These are phyloP conservation scores for Falco berigora DNA, from an alignment of 2,797 vertebrate genomes.

Conservation along the genomic window DNA sequence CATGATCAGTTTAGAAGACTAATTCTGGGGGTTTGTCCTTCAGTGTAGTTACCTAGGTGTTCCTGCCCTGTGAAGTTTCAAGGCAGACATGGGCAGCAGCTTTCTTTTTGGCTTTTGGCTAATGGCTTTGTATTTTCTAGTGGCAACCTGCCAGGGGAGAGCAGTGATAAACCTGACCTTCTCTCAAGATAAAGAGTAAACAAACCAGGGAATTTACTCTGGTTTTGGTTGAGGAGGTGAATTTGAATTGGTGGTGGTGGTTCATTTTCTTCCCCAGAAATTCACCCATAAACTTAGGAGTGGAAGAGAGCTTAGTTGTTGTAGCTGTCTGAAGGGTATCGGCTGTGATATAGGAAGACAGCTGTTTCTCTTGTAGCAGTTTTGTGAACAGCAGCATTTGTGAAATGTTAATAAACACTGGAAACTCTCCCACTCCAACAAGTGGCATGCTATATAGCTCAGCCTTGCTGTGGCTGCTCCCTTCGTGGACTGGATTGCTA, in stretches of 20 bases:
- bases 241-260: background rate
- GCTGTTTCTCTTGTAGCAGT: background rate
- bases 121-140: background rate
- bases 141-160: background rate
- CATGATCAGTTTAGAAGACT: background rate
- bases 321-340: background rate
- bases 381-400: background rate
- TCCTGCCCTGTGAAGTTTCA: background rate
- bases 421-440: background rate
- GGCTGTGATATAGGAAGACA: background rate
- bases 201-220: background rate
- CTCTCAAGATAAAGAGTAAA: background rate
- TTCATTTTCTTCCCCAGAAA: background rate
- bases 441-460: background rate
- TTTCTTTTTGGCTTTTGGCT: background rate
- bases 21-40: background rate
- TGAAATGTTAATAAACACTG: background rate
- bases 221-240: background rate
- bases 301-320: background rate
- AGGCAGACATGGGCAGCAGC: rapidly evolving
- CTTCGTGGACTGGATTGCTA: background rate
- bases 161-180: background rate
- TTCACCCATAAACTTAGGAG: background rate
- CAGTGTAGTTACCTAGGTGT: background rate
- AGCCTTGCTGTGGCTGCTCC: background rate